Conservation (phyloP, 1,140 invertebrate species). For the Himalopsyche phryganea region DNA sequence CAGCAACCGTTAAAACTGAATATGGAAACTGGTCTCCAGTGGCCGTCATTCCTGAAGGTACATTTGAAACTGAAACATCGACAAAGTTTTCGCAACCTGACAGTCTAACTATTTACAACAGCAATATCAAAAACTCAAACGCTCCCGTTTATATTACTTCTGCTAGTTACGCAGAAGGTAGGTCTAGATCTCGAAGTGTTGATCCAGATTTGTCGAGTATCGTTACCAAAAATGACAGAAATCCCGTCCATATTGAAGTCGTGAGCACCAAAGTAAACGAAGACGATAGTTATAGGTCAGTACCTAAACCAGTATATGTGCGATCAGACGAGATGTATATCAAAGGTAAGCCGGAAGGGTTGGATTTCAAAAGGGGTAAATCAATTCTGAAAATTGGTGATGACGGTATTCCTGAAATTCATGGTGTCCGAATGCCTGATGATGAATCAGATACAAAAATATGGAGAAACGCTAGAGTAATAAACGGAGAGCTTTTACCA, state of each 20-base stretch:
- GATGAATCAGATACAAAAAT: constrained; percentile 76
- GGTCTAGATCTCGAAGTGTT: constrained; percentile 44
- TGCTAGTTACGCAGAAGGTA: constrained; percentile 44
- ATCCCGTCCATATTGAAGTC: constrained; percentile 52
- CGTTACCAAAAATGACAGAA: constrained; percentile 52
- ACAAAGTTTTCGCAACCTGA: constrained; percentile 24
- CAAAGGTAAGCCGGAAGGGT: constrained; percentile 52
- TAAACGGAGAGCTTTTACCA: constrained; percentile 73
- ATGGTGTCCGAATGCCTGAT: constrained; percentile 76
- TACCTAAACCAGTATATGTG: constrained; percentile 65
- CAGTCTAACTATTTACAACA: constrained; percentile 5
- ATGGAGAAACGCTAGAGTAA: constrained; percentile 82
- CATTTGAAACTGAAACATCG: constrained; percentile 46
- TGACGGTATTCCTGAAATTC: constrained; percentile 74
- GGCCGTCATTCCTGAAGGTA: constrained; percentile 43
- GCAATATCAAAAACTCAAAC: constrained; percentile 10
- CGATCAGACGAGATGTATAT: constrained; percentile 59
- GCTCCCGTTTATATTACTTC: constrained; percentile 49
- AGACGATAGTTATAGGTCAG: constrained; percentile 43
- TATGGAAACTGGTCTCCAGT: constrained; percentile 54
- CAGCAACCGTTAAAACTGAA: constrained; percentile 48
- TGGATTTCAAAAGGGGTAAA: constrained; percentile 49
- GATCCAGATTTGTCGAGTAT: constrained; percentile 42
- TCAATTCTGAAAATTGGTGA: constrained; percentile 58
- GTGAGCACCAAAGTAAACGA: constrained; percentile 53